Evolutionary conservation across 2,113 vertebrate genomes (phyloP).

Genomic region (Pygoscelis adeliae): DNA sequence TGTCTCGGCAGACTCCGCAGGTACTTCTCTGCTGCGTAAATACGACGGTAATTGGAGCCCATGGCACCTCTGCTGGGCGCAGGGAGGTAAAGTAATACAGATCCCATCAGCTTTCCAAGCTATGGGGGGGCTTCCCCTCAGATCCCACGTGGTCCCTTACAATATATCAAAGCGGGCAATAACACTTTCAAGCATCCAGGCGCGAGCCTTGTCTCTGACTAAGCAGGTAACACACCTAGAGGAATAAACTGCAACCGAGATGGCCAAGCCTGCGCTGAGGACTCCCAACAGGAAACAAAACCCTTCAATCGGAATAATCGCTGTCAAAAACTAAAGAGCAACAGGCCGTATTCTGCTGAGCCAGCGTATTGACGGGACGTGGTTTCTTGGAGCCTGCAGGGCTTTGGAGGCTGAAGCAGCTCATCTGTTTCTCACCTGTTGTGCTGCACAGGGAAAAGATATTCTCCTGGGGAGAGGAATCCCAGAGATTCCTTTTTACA

Average conservation of each 20-base stretch:
- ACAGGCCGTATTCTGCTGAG: not conserved
- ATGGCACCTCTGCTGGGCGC: not conserved
- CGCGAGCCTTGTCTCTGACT: not conserved
- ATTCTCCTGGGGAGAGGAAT: slow-evolving; percentile 28
- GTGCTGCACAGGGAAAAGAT: not conserved
- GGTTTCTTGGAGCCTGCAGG: not conserved
- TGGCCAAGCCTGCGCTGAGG: not conserved
- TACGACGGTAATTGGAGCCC: not conserved
- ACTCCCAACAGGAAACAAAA: accelerated
- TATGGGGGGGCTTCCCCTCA: not conserved
- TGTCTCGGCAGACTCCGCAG: not conserved
- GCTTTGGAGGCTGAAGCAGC: slow-evolving; percentile 58
- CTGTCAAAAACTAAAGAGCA: slow-evolving; percentile 74
- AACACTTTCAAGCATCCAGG: not conserved
- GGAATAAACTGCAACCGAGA: not conserved
- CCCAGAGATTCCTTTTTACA: not conserved
- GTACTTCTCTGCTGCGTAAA: not conserved
- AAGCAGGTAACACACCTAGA: not conserved
- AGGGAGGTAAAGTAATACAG: not conserved
- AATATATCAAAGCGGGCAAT: not conserved
- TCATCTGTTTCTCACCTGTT: slow-evolving; percentile 10
- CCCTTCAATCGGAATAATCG: slow-evolving; percentile 66
- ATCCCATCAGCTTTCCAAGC: not conserved
- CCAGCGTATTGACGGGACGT: not conserved
- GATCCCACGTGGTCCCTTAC: accelerated